phyloP scores from a whole-genome alignment of 1,140 invertebrate genomes.

The Dendroctonus valens region DNA sequence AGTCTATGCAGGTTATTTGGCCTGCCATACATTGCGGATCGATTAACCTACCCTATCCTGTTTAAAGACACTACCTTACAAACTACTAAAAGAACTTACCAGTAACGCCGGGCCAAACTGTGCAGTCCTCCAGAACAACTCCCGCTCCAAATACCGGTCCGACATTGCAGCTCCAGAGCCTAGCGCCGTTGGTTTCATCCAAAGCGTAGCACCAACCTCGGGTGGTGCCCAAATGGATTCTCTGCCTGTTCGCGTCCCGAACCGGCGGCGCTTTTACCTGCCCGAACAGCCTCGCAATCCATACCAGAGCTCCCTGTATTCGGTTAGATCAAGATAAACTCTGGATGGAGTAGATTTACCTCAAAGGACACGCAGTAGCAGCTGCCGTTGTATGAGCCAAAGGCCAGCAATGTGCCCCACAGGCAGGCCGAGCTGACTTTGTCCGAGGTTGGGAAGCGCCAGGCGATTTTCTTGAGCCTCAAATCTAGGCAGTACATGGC shows the following conservation, averaged over 20 bases:
- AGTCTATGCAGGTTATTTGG: constrained; percentile 8
- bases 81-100: constrained; percentile 6
- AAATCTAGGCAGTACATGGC: constrained; percentile 26
- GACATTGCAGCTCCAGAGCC: constrained; percentile 11
- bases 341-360: constrained; percentile 6
- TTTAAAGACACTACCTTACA: too few relatives aligned
- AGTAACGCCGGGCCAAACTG: constrained; percentile 21
- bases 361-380: constrained; percentile 10
- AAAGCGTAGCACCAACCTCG: constrained; percentile 22
- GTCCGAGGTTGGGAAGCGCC: constrained; percentile 15
- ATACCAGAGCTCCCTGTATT: constrained; percentile 8
- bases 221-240: constrained; percentile 14
- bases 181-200: constrained; percentile 8
- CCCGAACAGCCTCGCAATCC: constrained; percentile 15
- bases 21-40: too few relatives aligned
- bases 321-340: neutral
- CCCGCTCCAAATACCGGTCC: constrained; percentile 21
- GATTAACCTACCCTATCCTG: too few relatives aligned
- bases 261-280: constrained; percentile 19
- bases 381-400: constrained; percentile 20
- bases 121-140: constrained; percentile 3
- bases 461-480: constrained; percentile 8
- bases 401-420: constrained; percentile 1
- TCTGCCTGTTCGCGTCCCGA: constrained; percentile 1
- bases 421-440: constrained; percentile 9